Percentiles rank a stretch among this genome's conserved stretches.
Evolutionary conservation across 2,888 invertebrate genomes (phyloP).

Genomic region (Lissonota sp.): DNA sequence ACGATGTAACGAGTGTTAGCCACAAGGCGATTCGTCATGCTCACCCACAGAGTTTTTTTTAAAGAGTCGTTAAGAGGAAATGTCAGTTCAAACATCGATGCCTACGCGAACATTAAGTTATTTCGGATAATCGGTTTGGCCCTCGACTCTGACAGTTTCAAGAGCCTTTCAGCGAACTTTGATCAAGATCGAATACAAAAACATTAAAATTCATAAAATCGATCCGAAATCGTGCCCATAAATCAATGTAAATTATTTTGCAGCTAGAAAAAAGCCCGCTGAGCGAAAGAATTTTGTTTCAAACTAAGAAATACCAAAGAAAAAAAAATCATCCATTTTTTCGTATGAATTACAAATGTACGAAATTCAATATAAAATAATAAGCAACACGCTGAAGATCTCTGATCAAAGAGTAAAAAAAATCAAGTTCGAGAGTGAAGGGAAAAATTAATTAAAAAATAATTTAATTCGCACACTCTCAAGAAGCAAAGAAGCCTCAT

Average conservation of each 20-base stretch:
- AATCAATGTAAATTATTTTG: too few species aligned
- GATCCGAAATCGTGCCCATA: too few species aligned
- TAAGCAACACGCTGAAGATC: too few species aligned
- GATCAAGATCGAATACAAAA: too few species aligned
- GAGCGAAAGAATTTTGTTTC: too few species aligned
- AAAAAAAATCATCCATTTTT: too few species aligned
- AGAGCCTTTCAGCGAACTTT: not conserved
- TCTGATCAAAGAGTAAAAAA: not conserved
- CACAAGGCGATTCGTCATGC: not conserved
- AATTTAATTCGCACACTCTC: not conserved
- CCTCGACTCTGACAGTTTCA: slow-evolving; percentile 1
- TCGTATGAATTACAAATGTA: too few species aligned
- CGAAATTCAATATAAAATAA: too few species aligned
- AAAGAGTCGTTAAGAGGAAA: slow-evolving; percentile 19
- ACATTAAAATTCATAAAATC: too few species aligned
- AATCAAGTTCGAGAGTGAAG: not conserved
- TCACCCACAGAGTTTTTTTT: not conserved
- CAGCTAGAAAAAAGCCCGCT: too few species aligned
- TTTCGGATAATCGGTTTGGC: slow-evolving; percentile 4
- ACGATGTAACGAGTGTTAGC: not conserved
- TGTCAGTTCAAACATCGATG: not conserved
- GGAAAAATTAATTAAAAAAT: slow-evolving; percentile 2
- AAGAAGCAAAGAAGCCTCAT: too few species aligned
- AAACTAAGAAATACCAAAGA: too few species aligned
- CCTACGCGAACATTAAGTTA: not conserved